phyloP scores from a whole-genome alignment of 2,888 invertebrate genomes.

The Gryllus longicercus region DNA sequence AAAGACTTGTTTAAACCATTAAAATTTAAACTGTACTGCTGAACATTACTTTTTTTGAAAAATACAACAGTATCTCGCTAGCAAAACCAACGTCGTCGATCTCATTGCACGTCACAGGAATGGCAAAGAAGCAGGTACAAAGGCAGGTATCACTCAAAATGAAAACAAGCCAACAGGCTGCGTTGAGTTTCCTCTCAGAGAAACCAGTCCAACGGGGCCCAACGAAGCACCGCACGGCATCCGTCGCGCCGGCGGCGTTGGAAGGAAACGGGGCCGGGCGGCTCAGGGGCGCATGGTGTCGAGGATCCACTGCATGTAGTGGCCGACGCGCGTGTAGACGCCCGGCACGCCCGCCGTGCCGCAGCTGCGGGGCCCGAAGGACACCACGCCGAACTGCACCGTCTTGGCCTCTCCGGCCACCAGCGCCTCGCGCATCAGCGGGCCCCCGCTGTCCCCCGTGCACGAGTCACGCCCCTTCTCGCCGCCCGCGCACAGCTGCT shows the following conservation, averaged over 20 bases:
- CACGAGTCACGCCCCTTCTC: conserved; percentile 45
- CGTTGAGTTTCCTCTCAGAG: no score
- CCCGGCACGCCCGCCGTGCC: conserved; percentile 62
- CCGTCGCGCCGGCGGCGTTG: background rate
- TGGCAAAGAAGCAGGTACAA: no score
- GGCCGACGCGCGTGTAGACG: conserved; percentile 63
- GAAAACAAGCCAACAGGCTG: no score
- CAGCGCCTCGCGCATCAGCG: conserved; percentile 37
- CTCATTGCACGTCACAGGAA: no score
- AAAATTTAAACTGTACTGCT: no score
- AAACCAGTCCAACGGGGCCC: no score
- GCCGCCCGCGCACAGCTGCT: conserved; percentile 50
- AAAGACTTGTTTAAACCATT: no score
- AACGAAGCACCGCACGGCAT: no score
- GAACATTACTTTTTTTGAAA: no score
- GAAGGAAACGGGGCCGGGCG: background rate
- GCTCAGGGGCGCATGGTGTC: conserved; percentile 28
- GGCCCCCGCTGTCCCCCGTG: conserved; percentile 40
- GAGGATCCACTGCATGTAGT: conserved; percentile 65
- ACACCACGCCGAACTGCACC: conserved; percentile 59
- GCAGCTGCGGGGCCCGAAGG: conserved; percentile 58
- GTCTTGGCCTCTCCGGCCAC: conserved; percentile 23
- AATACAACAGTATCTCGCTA: no score
- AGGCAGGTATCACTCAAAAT: no score
- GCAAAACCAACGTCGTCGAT: no score